Base-by-base conservation (phyloP, 1,140 invertebrate genomes). In the Cydia strobilella region DNA sequence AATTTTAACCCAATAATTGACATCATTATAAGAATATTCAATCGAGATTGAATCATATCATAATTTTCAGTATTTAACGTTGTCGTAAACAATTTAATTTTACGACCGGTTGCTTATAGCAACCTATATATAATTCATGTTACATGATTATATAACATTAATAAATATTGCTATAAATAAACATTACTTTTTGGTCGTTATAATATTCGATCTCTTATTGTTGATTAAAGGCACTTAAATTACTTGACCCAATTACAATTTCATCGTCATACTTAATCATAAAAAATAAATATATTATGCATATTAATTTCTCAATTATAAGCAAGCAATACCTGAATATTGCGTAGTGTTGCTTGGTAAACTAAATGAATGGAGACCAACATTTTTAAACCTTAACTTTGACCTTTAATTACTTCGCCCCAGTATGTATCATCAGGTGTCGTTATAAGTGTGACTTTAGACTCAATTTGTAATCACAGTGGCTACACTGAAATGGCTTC, bases 221-320 rank as follows among this genome's bases (percentile, higher is more conserved):
- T 69, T 69, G 54, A 65, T 63, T 27, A 66, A 69, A 69, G 65
- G 65, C 65, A 69, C 65, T 66, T 25, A 66, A 13, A 66, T 31
- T 31, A n/a, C 63, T 69, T 35, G 65, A 35, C 27, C 65, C 65
- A 10, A 18, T 10, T 51, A 51, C 18, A 18, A 51, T n/a, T 73
- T 23, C 15, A n/a, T 42, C 69, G 27, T 72, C 15, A 9, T 45
- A 72, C 20, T 18, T 73, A 51, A 48, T 69, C 20, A 27, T 69
- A 42, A 18, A 73, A 23, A 73, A 48, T 73, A 54, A 48, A 72
- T 72, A 51, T 73, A 73, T 48, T 73, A 73, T 51, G 48, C 48
- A 48, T 73, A 6, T 73, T 13, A 39, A 72, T 51, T 59, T 31
- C 25, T 69, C 65, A 39, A 69, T 3, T 69, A n/a, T n/a, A 31